Conservation (phyloP, 2,113 vertebrate genomes). For the Engystomops pustulosus region DNA sequence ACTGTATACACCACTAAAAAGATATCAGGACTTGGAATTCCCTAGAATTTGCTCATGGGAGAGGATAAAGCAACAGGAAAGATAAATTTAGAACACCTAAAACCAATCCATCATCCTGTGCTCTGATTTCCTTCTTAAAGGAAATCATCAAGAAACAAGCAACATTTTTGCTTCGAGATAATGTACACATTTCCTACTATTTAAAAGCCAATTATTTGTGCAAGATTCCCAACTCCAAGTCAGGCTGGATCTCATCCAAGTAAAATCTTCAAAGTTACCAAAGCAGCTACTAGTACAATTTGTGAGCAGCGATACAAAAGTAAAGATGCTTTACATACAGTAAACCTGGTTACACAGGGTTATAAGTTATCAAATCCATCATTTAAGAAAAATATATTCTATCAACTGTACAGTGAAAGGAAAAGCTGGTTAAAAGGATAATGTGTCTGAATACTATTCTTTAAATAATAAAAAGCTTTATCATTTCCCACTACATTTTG, state of each 20-base stretch:
- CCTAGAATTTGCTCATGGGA: not conserved
- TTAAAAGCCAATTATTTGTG: constrained; percentile 21
- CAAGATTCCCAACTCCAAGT: not conserved
- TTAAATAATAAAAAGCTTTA: too few species aligned
- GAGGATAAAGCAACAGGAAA: constrained; percentile 53
- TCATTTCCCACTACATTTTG: too few species aligned
- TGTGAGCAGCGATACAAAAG: not conserved
- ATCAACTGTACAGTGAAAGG: too few species aligned
- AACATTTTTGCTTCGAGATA: constrained; percentile 51
- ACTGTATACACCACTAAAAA: too few species aligned
- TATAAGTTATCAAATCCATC: too few species aligned
- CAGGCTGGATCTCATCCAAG: not conserved
- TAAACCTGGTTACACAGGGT: too few species aligned
- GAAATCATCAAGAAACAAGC: constrained; percentile 50
- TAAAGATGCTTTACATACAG: not conserved
- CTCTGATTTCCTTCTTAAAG: constrained; percentile 55
- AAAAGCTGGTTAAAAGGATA: too few species aligned
- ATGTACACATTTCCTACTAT: constrained; percentile 40
- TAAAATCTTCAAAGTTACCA: not conserved
- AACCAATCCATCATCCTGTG: constrained; percentile 49
- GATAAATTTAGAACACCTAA: constrained; percentile 55
- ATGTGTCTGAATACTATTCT: too few species aligned
- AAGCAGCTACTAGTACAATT: not conserved
- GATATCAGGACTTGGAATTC: too few species aligned
- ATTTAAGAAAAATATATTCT: too few species aligned